Percentiles rank a stretch among this genome's conserved stretches.
Conservation (phyloP, 2,888 invertebrate genomes). For the Lacanobia oleracea region DNA sequence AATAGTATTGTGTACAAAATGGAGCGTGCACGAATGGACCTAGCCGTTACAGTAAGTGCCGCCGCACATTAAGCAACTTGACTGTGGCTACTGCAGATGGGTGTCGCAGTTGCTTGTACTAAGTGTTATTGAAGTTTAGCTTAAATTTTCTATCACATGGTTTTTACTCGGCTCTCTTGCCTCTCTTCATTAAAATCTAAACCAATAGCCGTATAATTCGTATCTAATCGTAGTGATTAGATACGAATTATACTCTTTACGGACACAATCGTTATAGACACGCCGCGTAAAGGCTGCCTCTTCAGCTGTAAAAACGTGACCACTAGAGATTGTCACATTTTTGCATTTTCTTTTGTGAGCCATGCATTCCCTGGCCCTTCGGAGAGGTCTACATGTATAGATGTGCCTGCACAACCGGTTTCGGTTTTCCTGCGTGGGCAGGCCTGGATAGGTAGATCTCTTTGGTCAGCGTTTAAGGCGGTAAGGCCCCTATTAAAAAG, state of each 20-base stretch:
- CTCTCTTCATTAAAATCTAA: not conserved
- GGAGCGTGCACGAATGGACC: conserved; percentile 33
- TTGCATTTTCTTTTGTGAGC: not conserved
- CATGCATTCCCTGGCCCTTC: no score
- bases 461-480: not conserved
- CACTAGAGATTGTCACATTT: not conserved
- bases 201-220: fast-evolving
- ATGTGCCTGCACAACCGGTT: not conserved
- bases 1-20: conserved; percentile 62
- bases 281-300: not conserved
- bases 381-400: no score
- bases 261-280: not conserved
- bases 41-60: conserved; percentile 15
- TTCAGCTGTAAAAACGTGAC: not conserved
- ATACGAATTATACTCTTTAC: no score
- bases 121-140: not conserved
- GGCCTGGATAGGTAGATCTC: not conserved
- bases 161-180: fast-evolving
- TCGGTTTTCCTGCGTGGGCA: not conserved
- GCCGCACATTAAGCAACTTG: conserved; percentile 16
- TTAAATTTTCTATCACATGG: conserved; percentile 24
- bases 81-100: not conserved
- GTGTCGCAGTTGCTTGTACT: not conserved
- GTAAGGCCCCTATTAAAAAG: not conserved
- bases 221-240: no score